phyloP scores from a whole-genome alignment of 2,888 invertebrate species.

The Eumacrocentrus americanus region DNA sequence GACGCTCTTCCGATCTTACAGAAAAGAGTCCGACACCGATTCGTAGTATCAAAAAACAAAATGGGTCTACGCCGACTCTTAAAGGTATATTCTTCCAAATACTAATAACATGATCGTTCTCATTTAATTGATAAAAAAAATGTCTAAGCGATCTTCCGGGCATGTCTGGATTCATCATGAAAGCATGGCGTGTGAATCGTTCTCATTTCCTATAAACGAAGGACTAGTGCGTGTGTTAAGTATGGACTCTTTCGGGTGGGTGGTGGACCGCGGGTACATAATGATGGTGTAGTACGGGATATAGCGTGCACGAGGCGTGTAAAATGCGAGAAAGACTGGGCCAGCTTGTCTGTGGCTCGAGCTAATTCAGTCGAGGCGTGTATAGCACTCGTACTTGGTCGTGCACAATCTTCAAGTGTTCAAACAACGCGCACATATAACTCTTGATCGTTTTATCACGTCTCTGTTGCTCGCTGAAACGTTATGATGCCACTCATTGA shows the following conservation, averaged over 20 bases:
- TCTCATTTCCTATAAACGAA: not conserved
- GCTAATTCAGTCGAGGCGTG: constrained; percentile 54
- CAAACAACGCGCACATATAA: constrained; percentile 9
- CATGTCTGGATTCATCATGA: not conserved
- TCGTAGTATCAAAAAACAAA: constrained; percentile 44
- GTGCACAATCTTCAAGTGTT: constrained; percentile 6
- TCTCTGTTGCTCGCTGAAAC: constrained; percentile 9
- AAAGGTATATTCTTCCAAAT: constrained; percentile 25
- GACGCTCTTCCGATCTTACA: constrained; percentile 46
- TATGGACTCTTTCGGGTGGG: not conserved
- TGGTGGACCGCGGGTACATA: not conserved
- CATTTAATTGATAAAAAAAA: too few species aligned
- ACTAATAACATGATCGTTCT: too few species aligned
- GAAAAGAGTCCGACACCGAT: constrained; percentile 54
- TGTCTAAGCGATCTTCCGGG: not conserved
- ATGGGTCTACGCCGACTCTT: constrained; percentile 30
- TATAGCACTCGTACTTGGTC: constrained; percentile 34
- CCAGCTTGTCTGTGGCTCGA: constrained; percentile 42
- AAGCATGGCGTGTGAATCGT: not conserved
- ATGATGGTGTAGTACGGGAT: constrained; percentile 5
- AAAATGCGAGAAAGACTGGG: constrained; percentile 37
- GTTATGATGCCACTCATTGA: constrained; percentile 19
- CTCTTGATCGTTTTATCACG: constrained; percentile 21
- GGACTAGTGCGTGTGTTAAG: not conserved
- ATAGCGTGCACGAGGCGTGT: constrained; percentile 5